phyloP scores from a whole-genome alignment of 2,888 invertebrate species.

The Epirrhoe alternata region DNA sequence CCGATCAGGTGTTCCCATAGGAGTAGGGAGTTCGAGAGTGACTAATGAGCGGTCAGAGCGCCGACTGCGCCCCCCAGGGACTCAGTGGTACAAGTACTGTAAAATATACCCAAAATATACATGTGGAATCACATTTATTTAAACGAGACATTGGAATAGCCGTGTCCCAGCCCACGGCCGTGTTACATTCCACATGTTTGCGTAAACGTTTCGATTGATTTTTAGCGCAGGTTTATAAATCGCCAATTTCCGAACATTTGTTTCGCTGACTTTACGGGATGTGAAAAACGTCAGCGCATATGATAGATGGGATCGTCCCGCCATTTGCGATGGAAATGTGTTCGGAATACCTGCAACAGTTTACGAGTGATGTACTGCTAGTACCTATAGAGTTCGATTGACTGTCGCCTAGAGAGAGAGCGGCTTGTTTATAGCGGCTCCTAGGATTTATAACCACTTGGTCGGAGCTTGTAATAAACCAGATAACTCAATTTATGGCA shows the following conservation, averaged over 20 bases:
- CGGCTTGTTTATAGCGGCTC: constrained; percentile 59
- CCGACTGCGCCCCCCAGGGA: constrained; percentile 57
- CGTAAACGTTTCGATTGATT: constrained; percentile 43
- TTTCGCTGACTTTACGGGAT: constrained; percentile 60
- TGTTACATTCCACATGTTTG: constrained; percentile 37
- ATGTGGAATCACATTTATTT: constrained; percentile 31
- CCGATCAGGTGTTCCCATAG: constrained; percentile 59
- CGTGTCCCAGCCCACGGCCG: constrained; percentile 12
- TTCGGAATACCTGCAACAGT: constrained; percentile 61
- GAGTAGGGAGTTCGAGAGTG: constrained; percentile 50
- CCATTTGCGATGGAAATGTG: constrained; percentile 63
- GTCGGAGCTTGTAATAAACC: constrained; percentile 68
- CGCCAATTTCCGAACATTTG: constrained; percentile 64
- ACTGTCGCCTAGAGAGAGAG: constrained; percentile 66
- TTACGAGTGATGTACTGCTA: constrained; percentile 46
- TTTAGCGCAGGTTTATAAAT: constrained; percentile 46
- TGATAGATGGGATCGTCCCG: constrained; percentile 66
- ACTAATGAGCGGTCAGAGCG: constrained; percentile 69
- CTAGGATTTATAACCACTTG: constrained; percentile 66
- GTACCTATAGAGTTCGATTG: constrained; percentile 58
- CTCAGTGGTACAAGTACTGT: constrained; percentile 52
- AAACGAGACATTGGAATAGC: constrained; percentile 29
- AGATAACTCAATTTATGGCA: constrained; percentile 73
- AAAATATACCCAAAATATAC: constrained; percentile 42
- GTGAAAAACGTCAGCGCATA: constrained; percentile 64